Conservation (phyloP, 2,888 invertebrate genomes). For the Parnassius smintheus region DNA sequence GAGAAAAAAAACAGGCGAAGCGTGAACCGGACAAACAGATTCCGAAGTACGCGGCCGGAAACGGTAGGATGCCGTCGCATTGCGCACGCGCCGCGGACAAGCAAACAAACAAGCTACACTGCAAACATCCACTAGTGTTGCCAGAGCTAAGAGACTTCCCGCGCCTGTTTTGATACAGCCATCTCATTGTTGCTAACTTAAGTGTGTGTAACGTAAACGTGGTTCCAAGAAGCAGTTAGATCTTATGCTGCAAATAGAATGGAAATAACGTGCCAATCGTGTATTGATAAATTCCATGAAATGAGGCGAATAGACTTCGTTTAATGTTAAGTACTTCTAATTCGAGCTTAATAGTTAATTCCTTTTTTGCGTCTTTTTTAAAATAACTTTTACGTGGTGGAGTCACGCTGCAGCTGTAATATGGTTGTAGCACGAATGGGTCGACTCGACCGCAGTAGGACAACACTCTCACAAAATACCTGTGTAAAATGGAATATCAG, state of each 20-base stretch:
- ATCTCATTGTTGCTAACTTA: constrained; percentile 26
- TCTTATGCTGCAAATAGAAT: neutral
- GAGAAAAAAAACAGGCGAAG: constrained; percentile 12
- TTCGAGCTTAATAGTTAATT: neutral
- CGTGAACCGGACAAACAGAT: constrained; percentile 26
- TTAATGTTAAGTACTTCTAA: neutral
- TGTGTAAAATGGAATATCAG: no score
- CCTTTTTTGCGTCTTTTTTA: no score
- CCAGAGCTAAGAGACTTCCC: constrained; percentile 35
- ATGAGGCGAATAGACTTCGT: neutral
- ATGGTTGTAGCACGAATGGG: no score
- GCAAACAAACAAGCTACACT: constrained; percentile 41
- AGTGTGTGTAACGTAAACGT: neutral
- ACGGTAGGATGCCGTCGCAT: constrained; percentile 43
- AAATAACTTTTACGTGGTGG: no score
- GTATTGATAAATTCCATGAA: neutral
- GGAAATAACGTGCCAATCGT: neutral
- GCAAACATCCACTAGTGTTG: constrained; percentile 36
- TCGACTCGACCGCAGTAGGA: no score
- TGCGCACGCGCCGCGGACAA: constrained; percentile 45
- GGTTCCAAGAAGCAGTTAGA: constrained; percentile 18
- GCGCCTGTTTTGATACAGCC: constrained; percentile 36
- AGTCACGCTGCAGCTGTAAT: no score
- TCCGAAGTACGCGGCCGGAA: constrained; percentile 40
- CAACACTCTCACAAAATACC: no score